These are phyloP conservation scores for Gerris buenoi DNA, from an alignment of 1,140 invertebrate genomes.

Conservation along the genomic window DNA sequence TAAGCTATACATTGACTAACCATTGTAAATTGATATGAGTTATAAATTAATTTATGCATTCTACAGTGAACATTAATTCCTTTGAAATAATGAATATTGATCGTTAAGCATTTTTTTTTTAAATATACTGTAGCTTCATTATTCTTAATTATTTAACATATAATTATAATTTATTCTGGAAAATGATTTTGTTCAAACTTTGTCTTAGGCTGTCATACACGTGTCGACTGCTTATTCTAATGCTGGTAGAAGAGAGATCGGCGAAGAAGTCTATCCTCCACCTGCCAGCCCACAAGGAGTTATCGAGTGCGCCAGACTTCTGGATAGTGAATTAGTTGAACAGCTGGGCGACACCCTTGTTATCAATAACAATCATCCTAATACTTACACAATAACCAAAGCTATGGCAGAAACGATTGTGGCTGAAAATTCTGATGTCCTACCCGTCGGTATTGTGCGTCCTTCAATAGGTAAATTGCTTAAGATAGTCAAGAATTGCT, in stretches of 20 bases:
- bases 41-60: too few relatives aligned
- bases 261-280: slow-evolving; percentile 56
- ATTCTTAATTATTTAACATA: too few relatives aligned
- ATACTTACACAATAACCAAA: slow-evolving; percentile 79
- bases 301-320: slow-evolving; percentile 40
- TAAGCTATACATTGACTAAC: too few relatives aligned
- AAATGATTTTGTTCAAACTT: too few relatives aligned
- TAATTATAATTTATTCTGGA: too few relatives aligned
- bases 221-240: slow-evolving; percentile 82
- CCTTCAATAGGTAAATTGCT: slow-evolving; percentile 85
- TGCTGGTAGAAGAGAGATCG: slow-evolving; percentile 47
- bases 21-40: too few relatives aligned
- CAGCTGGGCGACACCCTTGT: slow-evolving; percentile 37
- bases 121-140: too few relatives aligned
- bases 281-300: slow-evolving; percentile 44
- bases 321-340: slow-evolving; percentile 41
- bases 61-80: too few relatives aligned
- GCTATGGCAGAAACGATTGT: slow-evolving; percentile 65
- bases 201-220: slow-evolving; percentile 54
- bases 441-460: slow-evolving; percentile 77
- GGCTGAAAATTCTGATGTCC: slow-evolving; percentile 36
- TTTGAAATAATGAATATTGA: too few relatives aligned
- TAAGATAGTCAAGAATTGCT: too few relatives aligned
- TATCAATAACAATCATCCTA: slow-evolving; percentile 56
- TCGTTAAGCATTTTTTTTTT: too few relatives aligned